These are phyloP conservation scores for Sesamia inferens DNA, from an alignment of 2,888 invertebrate species.

Conservation along the genomic window DNA sequence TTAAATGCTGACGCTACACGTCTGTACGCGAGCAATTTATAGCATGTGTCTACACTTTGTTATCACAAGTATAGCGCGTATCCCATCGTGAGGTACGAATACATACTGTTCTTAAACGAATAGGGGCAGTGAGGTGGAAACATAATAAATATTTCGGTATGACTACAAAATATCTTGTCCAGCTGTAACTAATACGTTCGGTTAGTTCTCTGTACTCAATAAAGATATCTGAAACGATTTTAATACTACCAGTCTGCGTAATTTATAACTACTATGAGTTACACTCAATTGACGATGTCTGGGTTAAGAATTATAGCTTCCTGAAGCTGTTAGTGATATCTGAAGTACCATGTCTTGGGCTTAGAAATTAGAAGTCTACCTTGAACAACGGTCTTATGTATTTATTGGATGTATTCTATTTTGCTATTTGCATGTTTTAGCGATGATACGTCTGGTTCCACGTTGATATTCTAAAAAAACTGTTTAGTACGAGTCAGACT, in stretches of 20 bases:
- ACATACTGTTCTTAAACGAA: not conserved
- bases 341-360: constrained; percentile 1
- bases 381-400: constrained; percentile 6
- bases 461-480: no score
- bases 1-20: no score
- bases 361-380: constrained; percentile 8
- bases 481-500: no score
- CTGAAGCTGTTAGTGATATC: constrained; percentile 4
- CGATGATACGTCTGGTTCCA: no score
- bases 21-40: no score
- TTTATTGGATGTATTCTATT: not conserved
- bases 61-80: not conserved
- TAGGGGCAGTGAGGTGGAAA: not conserved
- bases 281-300: constrained; percentile 25
- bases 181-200: not conserved
- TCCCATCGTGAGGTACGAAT: not conserved
- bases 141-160: not conserved
- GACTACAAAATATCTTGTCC: not conserved
- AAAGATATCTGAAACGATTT: not conserved
- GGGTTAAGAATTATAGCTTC: constrained; percentile 25
- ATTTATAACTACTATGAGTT: not conserved
- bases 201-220: not conserved
- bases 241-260: not conserved
- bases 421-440: no score
- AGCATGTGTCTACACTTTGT: no score